Evolutionary conservation across 1,140 invertebrate species (phyloP), one percentile per base, ranked within the genome.

Genomic region (Melipona quadrifasciata): DNA sequence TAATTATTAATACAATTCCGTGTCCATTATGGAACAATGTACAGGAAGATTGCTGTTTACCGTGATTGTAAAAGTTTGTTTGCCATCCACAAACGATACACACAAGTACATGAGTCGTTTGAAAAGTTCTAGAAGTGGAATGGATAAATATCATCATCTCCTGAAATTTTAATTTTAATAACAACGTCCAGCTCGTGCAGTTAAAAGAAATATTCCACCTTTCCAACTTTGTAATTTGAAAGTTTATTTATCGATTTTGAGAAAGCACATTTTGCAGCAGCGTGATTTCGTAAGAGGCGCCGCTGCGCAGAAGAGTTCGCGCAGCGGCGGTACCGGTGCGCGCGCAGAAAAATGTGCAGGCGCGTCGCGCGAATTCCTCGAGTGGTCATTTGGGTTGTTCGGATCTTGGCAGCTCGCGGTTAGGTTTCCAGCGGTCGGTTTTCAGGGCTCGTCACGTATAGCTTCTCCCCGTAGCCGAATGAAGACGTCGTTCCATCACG

Each of bases 401-500:
- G 27, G 24, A 8, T 47, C 39, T 24, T 34, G 31, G 53, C 64
- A 57, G 47, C 51, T 84, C 24, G 34, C 21, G 34, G 78, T 75
- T 71, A 55, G 81, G 31, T 83, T 64, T 64, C 61, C 53, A 31
- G 14, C 51, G 80, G 47, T 61, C 65, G 31, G 24, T 85, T 80
- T 84, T 80, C 78, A 72, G 64, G 67, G 21, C 39, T 34, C 61
- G 73, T 76, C 58, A 39, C n/a, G 27, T 53, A 64, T 70, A 73
- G 21, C 80, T 78, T 68, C 39, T 39, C 47, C 19, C 65, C 27
- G 21, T 55, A 47, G 67, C 68, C 27, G 31, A 75, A 34, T 58
- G 57, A 19, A 85, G 55, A 64, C 70, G 31, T 27, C 67, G 57
- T 87, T 80, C 76, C 67, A 51, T 68, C 39, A 8, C 61, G 57